Evolutionary conservation across 2,888 invertebrate genomes (phyloP).

Genomic region (Metacarcinus magister): DNA sequence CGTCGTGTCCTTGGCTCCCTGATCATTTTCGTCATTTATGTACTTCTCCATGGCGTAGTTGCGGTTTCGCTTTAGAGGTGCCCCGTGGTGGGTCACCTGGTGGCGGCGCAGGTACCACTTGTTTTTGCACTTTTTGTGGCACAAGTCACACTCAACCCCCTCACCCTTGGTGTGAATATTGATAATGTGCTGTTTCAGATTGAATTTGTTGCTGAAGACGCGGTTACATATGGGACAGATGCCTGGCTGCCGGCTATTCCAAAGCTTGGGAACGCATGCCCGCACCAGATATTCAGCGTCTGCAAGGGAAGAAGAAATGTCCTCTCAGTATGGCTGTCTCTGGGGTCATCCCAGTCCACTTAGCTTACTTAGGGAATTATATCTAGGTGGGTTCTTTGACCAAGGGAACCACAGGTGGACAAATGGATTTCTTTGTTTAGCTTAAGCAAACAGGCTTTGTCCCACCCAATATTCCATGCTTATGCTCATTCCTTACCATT

Average conservation of each 20-base stretch:
- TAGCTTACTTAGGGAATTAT: slow-evolving; percentile 80
- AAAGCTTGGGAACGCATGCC: slow-evolving; percentile 82
- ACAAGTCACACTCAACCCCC: slow-evolving; percentile 83
- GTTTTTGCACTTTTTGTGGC: slow-evolving; percentile 83
- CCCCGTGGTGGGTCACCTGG: slow-evolving; percentile 83
- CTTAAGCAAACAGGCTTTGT: slow-evolving; percentile 69
- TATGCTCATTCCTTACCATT: slow-evolving; percentile 77
- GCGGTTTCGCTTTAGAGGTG: slow-evolving; percentile 83
- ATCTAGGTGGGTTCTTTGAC: slow-evolving; percentile 71
- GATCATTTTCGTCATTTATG: slow-evolving; percentile 81
- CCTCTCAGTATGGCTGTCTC: slow-evolving; percentile 82
- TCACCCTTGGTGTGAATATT: slow-evolving; percentile 83
- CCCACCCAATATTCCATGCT: slow-evolving; percentile 75
- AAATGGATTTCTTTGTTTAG: slow-evolving; percentile 70
- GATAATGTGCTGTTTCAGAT: slow-evolving; percentile 83
- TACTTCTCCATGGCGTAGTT: slow-evolving; percentile 81
- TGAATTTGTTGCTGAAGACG: slow-evolving; percentile 83
- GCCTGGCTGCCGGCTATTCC: slow-evolving; percentile 83
- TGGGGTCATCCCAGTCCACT: slow-evolving; percentile 79
- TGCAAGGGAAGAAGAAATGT: slow-evolving; percentile 82
- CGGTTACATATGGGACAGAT: slow-evolving; percentile 83
- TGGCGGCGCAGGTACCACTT: slow-evolving; percentile 83
- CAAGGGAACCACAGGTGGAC: slow-evolving; percentile 81
- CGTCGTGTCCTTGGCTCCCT: slow-evolving; percentile 80
- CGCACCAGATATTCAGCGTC: slow-evolving; percentile 82